Conservation (phyloP, 2,888 invertebrate genomes). For the Didymodactylos carnosus region DNA sequence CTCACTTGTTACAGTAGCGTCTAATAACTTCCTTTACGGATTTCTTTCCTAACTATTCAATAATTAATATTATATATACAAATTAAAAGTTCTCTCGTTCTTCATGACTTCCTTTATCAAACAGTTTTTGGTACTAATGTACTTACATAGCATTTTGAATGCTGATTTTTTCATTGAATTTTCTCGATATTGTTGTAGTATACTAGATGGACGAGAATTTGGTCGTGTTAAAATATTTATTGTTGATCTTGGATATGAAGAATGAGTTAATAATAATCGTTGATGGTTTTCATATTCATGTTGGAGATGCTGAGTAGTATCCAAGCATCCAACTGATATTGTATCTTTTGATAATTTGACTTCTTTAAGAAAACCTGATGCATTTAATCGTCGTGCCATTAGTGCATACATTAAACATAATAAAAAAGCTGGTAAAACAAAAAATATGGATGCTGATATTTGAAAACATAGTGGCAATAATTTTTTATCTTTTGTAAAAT, state of each 20-base stretch:
- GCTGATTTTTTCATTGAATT: neutral
- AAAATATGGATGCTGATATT: neutral
- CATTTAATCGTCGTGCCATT: neutral
- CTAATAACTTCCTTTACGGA: too few species aligned
- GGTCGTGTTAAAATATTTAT: too few species aligned
- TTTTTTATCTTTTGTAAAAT: too few species aligned
- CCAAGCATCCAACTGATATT: too few species aligned
- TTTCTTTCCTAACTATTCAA: neutral
- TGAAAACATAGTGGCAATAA: neutral
- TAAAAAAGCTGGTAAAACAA: neutral
- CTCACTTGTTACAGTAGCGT: too few species aligned
- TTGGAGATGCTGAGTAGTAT: neutral
- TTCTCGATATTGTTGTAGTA: too few species aligned
- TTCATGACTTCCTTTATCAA: too few species aligned
- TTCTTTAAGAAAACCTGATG: neutral
- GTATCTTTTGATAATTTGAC: neutral
- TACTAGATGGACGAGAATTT: too few species aligned
- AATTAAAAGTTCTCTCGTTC: too few species aligned
- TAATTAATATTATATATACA: neutral
- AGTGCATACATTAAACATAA: neutral
- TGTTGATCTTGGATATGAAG: neutral
- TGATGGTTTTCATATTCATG: neutral
- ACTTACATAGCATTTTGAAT: neutral
- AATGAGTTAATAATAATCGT: neutral
- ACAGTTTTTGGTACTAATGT: too few species aligned